Percentiles rank a stretch among this genome's conserved stretches.
These are phyloP conservation scores for Ambastaia sidthimunki DNA, from an alignment of 2,797 vertebrate species.

Conservation along the genomic window DNA sequence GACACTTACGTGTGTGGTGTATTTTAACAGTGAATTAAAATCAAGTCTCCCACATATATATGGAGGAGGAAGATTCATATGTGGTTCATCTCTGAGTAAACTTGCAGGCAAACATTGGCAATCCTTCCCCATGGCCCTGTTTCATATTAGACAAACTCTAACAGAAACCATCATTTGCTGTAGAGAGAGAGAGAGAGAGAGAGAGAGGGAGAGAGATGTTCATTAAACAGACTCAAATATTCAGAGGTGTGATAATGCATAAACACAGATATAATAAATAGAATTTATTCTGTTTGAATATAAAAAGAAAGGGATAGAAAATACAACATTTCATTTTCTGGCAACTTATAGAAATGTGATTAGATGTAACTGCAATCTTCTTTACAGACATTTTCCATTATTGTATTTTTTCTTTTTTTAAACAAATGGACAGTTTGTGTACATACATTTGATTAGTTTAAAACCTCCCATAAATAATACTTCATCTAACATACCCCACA, in stretches of 20 bases:
- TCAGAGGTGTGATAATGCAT: slow-evolving; percentile 66
- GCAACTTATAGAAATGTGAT: neutral
- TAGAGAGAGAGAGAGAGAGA: neutral
- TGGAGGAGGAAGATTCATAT: slow-evolving; percentile 70
- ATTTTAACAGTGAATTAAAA: slow-evolving; percentile 61
- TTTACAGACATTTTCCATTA: neutral
- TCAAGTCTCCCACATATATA: slow-evolving; percentile 63
- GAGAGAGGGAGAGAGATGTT: slow-evolving; percentile 57
- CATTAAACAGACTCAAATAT: slow-evolving; percentile 74
- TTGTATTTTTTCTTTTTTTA: neutral
- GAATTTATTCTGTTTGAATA: slow-evolving; percentile 61
- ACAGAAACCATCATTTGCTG: slow-evolving; percentile 68
- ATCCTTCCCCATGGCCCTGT: slow-evolving; percentile 68
- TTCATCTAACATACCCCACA: neutral
- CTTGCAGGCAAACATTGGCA: slow-evolving; percentile 75
- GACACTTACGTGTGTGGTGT: slow-evolving; percentile 26
- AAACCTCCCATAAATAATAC: too few relatives aligned
- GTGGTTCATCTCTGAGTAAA: slow-evolving; percentile 72
- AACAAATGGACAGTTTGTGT: neutral
- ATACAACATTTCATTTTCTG: neutral
- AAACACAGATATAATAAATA: slow-evolving; percentile 71
- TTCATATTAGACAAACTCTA: slow-evolving; percentile 75
- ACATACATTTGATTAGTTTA: neutral
- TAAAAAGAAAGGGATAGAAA: slow-evolving; percentile 46
- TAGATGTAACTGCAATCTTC: neutral